These are phyloP conservation scores for Scomber colias DNA, from an alignment of 2,113 vertebrate genomes.

Conservation along the genomic window DNA sequence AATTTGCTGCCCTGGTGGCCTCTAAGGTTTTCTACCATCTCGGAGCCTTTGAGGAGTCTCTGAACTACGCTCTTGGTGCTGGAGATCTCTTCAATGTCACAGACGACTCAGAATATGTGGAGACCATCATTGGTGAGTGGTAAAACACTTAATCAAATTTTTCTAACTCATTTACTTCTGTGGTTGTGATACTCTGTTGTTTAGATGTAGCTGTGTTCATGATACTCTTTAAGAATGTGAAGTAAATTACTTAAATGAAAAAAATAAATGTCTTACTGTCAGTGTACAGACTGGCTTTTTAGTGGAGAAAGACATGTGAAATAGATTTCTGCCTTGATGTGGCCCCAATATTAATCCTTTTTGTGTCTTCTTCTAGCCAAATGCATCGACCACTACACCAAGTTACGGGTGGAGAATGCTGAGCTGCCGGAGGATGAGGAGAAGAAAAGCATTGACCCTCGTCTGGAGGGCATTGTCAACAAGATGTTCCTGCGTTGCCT, in stretches of 20 bases:
- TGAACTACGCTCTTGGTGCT: constrained; percentile 98
- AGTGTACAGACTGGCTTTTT: background rate
- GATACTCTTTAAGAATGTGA: background rate
- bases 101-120: constrained; percentile 98
- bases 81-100: constrained; percentile 99
- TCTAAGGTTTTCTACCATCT: constrained; percentile 99
- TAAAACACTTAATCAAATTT: background rate
- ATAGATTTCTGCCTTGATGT: background rate
- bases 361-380: constrained; percentile 86
- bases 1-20: constrained; percentile 97
- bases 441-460: constrained; percentile 94
- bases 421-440: constrained; percentile 95
- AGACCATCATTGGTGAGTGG: constrained; percentile 96
- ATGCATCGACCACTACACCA: constrained; percentile 99
- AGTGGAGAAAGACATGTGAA: background rate
- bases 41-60: constrained; percentile 97
- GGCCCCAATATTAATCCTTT: background rate
- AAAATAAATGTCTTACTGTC: background rate
- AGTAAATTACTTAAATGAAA: background rate
- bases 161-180: background rate
- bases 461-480: constrained; percentile 97
- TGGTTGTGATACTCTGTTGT: background rate
- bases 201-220: background rate
- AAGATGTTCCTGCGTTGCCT: constrained; percentile 99
- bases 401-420: constrained; percentile 96